Percentiles rank a stretch among this genome's conserved stretches.
phyloP scores from a whole-genome alignment of 2,888 invertebrate species.

The Caenorhabditis sulstoni region DNA sequence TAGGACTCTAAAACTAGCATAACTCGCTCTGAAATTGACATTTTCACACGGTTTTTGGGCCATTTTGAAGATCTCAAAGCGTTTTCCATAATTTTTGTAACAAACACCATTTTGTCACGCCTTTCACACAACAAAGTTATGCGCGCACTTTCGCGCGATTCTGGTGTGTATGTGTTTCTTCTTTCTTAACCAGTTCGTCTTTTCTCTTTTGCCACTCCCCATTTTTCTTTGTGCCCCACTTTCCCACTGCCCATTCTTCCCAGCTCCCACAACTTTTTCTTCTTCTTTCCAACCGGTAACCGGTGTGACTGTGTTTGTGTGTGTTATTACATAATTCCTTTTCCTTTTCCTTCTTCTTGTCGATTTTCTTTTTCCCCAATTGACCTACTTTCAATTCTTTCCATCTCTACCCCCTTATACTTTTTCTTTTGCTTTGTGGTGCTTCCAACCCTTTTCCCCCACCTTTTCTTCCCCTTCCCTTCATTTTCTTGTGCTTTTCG shows the following conservation, averaged over 20 bases:
- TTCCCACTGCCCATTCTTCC: constrained; percentile 46
- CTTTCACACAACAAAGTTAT: no score
- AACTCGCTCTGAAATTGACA: no score
- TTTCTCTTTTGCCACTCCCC: no score
- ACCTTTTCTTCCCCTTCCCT: constrained; percentile 13
- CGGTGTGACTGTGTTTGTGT: constrained; percentile 21
- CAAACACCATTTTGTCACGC: no score
- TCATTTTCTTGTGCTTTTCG: constrained; percentile 35
- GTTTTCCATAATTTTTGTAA: no score
- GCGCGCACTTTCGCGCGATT: no score
- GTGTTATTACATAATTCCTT: constrained; percentile 30
- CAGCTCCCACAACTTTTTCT: no score
- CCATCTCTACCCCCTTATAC: no score
- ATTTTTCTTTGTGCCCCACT: constrained; percentile 10
- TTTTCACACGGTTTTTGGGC: no score
- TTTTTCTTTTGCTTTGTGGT: constrained; percentile 53
- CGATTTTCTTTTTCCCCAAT: constrained; percentile 1
- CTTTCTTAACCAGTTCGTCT: constrained; percentile 6
- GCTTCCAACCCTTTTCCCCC: constrained; percentile 25
- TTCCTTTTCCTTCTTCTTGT: constrained; percentile 12
- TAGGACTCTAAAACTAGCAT: no score
- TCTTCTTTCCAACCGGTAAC: constrained; percentile 25
- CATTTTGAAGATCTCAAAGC: no score
- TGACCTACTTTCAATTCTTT: constrained; percentile 30
- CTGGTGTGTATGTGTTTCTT: constrained; percentile 45